These are phyloP conservation scores for Antheraea assamensis DNA, from an alignment of 2,888 invertebrate species.

Conservation along the genomic window DNA sequence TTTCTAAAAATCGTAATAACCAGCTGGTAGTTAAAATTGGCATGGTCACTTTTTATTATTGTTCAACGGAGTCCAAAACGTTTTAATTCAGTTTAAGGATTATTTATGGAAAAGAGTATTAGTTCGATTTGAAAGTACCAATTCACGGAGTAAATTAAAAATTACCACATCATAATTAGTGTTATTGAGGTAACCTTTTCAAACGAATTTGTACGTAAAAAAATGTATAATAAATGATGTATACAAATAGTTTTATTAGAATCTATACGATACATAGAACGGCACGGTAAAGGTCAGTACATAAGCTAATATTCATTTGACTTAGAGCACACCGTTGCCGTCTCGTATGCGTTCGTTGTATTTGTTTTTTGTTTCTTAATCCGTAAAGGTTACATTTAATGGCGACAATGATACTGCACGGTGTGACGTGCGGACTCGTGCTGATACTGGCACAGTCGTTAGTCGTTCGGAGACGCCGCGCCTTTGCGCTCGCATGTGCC, in stretches of 20 bases:
- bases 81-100: neutral
- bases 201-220: too few relatives aligned
- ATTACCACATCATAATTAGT: too few relatives aligned
- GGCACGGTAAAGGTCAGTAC: constrained; percentile 5
- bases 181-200: too few relatives aligned
- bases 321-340: too few relatives aligned
- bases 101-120: neutral
- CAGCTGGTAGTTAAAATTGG: neutral
- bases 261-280: too few relatives aligned
- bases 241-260: neutral
- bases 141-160: too few relatives aligned
- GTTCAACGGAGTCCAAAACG: neutral
- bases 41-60: neutral
- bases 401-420: constrained; percentile 58
- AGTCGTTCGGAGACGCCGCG: constrained; percentile 53
- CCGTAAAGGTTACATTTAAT: constrained; percentile 26
- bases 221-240: neutral
- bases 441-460: constrained; percentile 46
- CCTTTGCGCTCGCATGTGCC: constrained; percentile 51
- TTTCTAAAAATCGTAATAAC: neutral
- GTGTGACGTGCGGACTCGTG: constrained; percentile 34
- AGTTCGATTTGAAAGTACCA: too few relatives aligned
- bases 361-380: constrained; percentile 11
- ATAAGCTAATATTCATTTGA: neutral
- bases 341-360: constrained; percentile 5